These are phyloP conservation scores for Xenentodon cancila DNA, from an alignment of 2,797 vertebrate species.

Conservation along the genomic window DNA sequence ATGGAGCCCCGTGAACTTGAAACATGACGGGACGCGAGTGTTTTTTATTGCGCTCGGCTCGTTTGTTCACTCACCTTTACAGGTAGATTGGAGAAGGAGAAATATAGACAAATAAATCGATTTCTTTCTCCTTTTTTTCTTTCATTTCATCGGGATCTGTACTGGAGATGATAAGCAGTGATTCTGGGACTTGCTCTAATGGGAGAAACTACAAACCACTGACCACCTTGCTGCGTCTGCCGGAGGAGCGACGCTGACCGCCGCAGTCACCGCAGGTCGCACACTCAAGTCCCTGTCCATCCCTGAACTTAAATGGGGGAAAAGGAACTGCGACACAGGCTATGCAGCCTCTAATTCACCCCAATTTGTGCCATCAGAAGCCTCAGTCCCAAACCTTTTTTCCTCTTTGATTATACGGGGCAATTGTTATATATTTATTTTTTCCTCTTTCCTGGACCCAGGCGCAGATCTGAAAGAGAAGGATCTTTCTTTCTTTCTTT, in stretches of 20 bases:
- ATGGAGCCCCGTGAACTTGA: slow-evolving; percentile 75
- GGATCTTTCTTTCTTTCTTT: slow-evolving; percentile 54
- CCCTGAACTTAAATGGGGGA: slow-evolving; percentile 74
- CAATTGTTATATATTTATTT: slow-evolving; percentile 28
- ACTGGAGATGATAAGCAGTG: slow-evolving; percentile 63
- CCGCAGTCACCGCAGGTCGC: slow-evolving; percentile 71
- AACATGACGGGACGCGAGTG: slow-evolving; percentile 72
- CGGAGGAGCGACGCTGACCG: slow-evolving; percentile 65
- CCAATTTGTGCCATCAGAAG: slow-evolving; percentile 53
- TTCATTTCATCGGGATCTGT: slow-evolving; percentile 42
- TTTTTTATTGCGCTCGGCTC: slow-evolving; percentile 55
- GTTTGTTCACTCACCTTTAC: slow-evolving; percentile 69
- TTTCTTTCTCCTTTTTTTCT: background rate
- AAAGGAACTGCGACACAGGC: slow-evolving; percentile 70
- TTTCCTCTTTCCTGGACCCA: slow-evolving; percentile 44
- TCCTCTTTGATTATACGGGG: slow-evolving; percentile 50
- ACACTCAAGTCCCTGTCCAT: slow-evolving; percentile 55
- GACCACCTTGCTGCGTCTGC: slow-evolving; percentile 72
- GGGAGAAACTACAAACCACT: slow-evolving; percentile 66
- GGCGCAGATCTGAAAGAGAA: slow-evolving; percentile 49
- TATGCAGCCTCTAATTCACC: slow-evolving; percentile 53
- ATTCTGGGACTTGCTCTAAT: slow-evolving; percentile 61
- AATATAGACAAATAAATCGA: slow-evolving; percentile 1
- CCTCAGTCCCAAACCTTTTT: slow-evolving; percentile 53
- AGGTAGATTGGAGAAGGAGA: slow-evolving; percentile 60